Conservation (phyloP, 2,113 vertebrate species). For the Arizona elegans region DNA sequence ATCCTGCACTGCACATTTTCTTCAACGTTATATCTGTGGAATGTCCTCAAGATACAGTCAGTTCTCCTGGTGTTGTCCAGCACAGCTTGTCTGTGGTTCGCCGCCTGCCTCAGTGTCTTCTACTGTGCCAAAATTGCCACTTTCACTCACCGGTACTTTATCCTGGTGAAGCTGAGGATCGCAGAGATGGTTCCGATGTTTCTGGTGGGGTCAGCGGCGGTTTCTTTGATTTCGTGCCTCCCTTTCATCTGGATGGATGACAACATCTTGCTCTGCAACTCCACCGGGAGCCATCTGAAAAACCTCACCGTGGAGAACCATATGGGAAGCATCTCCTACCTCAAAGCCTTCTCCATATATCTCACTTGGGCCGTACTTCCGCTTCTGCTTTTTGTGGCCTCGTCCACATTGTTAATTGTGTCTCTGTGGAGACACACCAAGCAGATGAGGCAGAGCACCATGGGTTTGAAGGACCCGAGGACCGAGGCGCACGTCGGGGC, state of each 20-base stretch:
- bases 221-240: slow-evolving; percentile 4
- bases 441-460: neutral
- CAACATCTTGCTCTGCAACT: neutral
- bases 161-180: slow-evolving; percentile 40
- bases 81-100: slow-evolving; percentile 40
- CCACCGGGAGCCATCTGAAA: neutral
- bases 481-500: slow-evolving; percentile 8
- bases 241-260: slow-evolving; percentile 19
- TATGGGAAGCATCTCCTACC: neutral
- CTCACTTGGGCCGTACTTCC: neutral
- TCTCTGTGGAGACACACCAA: slow-evolving; percentile 23
- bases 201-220: slow-evolving; percentile 15
- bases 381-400: slow-evolving; percentile 23
- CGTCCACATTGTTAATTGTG: slow-evolving; percentile 6
- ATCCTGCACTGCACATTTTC: neutral
- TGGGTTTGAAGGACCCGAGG: neutral
- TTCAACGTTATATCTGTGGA: fast-evolving
- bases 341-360: slow-evolving; percentile 26
- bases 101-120: slow-evolving; percentile 45
- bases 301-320: neutral
- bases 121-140: slow-evolving; percentile 47
- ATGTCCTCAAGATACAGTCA: neutral
- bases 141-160: slow-evolving; percentile 42
- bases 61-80: slow-evolving; percentile 33
- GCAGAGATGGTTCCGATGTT: slow-evolving; percentile 11